A percentile compares a stretch with the other conserved stretches of the same genome.
phyloP scores from a whole-genome alignment of 2,888 invertebrate genomes.

The Amblyjoppa proteus region DNA sequence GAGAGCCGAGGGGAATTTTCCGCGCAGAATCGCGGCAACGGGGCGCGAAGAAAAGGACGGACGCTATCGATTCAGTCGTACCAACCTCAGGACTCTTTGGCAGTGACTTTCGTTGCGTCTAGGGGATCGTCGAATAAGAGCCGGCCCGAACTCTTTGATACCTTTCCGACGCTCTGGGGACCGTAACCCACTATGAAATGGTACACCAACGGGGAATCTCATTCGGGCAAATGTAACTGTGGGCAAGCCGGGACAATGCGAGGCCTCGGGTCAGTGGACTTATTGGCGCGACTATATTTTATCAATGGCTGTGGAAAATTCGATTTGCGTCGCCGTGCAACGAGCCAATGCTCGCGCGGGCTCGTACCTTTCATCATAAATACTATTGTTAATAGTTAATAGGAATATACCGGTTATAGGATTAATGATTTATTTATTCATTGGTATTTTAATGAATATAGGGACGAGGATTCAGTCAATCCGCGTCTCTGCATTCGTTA shows the following conservation, averaged over 20 bases:
- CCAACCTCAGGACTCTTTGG: conserved; percentile 75
- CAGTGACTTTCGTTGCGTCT: conserved; percentile 70
- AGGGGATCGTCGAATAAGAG: conserved; percentile 43
- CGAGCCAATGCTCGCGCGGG: no score
- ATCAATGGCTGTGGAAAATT: no score
- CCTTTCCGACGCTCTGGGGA: conserved; percentile 25
- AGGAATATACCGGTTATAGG: no score
- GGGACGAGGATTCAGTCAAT: no score
- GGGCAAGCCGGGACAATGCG: not conserved
- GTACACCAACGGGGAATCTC: conserved; percentile 5
- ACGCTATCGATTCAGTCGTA: conserved; percentile 81
- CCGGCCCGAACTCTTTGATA: conserved; percentile 22
- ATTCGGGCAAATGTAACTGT: conserved; percentile 5
- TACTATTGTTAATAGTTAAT: no score
- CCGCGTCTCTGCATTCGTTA: no score
- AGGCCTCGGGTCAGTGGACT: not conserved
- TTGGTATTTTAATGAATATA: no score
- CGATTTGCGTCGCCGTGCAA: no score
- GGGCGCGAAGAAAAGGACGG: conserved; percentile 75
- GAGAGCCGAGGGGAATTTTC: conserved; percentile 62
- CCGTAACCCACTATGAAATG: conserved; percentile 20
- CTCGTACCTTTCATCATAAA: no score
- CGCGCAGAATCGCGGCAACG: conserved; percentile 74
- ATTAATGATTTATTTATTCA: no score
- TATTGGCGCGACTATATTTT: not conserved